Conservation (phyloP, 2,888 invertebrate genomes). For the Leptopilina drosophilae region DNA sequence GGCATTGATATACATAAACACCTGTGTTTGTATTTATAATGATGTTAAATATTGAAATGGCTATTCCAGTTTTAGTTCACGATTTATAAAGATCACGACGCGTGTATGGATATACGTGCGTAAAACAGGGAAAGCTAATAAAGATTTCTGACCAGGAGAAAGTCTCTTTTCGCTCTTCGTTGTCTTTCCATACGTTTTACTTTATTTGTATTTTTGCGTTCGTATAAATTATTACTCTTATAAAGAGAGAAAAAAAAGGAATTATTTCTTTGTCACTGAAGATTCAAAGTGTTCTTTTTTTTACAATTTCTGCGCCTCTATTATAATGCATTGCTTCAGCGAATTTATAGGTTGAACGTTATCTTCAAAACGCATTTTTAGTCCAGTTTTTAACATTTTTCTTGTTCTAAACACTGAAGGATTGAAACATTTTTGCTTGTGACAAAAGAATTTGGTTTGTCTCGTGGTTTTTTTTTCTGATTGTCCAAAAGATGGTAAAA, state of each 20-base stretch:
- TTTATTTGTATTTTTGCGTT: slow-evolving; percentile 20
- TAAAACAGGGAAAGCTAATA: slow-evolving; percentile 39
- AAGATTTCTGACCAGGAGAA: slow-evolving; percentile 38
- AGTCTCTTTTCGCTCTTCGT: slow-evolving; percentile 33
- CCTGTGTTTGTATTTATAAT: neutral
- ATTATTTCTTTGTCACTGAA: slow-evolving; percentile 7
- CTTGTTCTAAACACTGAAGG: neutral
- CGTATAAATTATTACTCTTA: neutral
- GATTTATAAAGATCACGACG: slow-evolving; percentile 32
- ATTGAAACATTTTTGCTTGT: neutral
- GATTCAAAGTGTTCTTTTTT: neutral
- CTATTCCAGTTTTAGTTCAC: slow-evolving; percentile 6
- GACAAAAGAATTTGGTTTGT: neutral
- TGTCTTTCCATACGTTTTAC: slow-evolving; percentile 29
- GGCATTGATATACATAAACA: neutral
- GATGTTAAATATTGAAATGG: neutral
- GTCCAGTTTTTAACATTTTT: neutral
- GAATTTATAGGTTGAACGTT: neutral
- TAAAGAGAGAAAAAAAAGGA: neutral
- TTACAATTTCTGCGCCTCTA: neutral
- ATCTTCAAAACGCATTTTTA: neutral
- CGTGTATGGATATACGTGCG: slow-evolving; percentile 20
- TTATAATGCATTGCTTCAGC: neutral
- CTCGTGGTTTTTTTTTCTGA: no score
- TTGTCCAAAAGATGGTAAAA: no score